Conservation (phyloP, 2,888 invertebrate species). For the Lasioglossum zephyrum region DNA sequence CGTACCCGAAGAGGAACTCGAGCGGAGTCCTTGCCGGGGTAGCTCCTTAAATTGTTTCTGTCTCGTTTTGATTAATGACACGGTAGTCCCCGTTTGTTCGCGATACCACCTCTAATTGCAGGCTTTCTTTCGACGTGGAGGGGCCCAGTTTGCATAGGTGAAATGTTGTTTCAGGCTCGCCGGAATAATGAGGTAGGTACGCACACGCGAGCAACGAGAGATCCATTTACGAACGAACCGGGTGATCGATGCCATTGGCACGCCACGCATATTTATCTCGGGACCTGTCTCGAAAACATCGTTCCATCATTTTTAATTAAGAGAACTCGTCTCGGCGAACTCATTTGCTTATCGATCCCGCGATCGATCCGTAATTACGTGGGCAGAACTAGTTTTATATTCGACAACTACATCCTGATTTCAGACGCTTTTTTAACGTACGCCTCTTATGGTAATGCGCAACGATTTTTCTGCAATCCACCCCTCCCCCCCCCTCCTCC, state of each 20-base stretch:
- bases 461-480: slow-evolving; percentile 19
- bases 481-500: neutral
- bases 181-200: slow-evolving; percentile 65
- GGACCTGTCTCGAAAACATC: slow-evolving; percentile 43
- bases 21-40: neutral
- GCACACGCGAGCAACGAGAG: slow-evolving; percentile 38
- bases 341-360: slow-evolving; percentile 66
- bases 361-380: slow-evolving; percentile 57
- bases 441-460: slow-evolving; percentile 26
- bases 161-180: slow-evolving; percentile 27
- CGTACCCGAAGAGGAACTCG: neutral
- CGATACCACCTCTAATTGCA: slow-evolving; percentile 62
- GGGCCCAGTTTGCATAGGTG: slow-evolving; percentile 44
- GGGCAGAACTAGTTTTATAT: slow-evolving; percentile 49
- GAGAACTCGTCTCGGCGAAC: slow-evolving; percentile 61
- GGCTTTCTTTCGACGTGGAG: slow-evolving; percentile 37
- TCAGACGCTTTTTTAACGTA: slow-evolving; percentile 16
- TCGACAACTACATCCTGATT: slow-evolving; percentile 49
- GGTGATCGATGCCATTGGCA: slow-evolving; percentile 68
- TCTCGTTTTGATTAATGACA: slow-evolving; percentile 64
- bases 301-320: slow-evolving; percentile 74
- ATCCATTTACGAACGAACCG: slow-evolving; percentile 49
- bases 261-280: slow-evolving; percentile 46
- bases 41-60: slow-evolving; percentile 57
- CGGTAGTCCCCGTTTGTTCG: slow-evolving; percentile 32